Evolutionary conservation across 2,888 invertebrate species (phyloP).

Genomic region (Melieria crassipennis): DNA sequence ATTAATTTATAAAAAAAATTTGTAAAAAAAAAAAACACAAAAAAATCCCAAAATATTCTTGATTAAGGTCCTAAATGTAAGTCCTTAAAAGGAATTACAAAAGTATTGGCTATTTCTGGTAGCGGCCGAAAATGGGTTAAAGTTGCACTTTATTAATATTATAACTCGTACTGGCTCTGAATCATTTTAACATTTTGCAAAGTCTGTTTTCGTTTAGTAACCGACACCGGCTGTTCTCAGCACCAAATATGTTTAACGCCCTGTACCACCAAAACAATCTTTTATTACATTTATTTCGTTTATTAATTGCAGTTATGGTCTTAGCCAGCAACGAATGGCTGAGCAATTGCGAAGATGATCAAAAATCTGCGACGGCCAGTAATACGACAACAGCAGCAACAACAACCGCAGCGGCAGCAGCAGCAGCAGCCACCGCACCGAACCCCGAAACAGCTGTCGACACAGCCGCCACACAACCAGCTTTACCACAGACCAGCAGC

Average conservation of each 20-base stretch:
- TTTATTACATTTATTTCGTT: conserved; percentile 23
- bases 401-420: conserved; percentile 29
- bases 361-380: conserved; percentile 45
- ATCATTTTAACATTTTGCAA: too few species aligned
- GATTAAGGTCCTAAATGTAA: too few species aligned
- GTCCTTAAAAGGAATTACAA: too few species aligned
- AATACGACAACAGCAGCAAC: conserved; percentile 41
- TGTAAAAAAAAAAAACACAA: too few species aligned
- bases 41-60: too few species aligned
- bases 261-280: conserved; percentile 6
- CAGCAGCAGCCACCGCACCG: conserved; percentile 31
- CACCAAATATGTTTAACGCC: not conserved
- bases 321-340: conserved; percentile 63
- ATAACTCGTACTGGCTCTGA: too few species aligned
- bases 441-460: conserved; percentile 17
- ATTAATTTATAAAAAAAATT: too few species aligned
- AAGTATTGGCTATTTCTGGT: too few species aligned
- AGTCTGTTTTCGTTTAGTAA: too few species aligned
- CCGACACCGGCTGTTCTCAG: conserved; percentile 5
- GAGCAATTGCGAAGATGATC: conserved; percentile 54
- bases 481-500: not conserved
- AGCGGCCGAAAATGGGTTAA: too few species aligned
- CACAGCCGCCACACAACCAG: conserved; percentile 27
- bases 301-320: conserved; percentile 58
- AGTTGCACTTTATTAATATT: too few species aligned